Percentiles rank a stretch among this genome's conserved stretches.
Evolutionary conservation across 64 coral and sea anemone genomes (phyloP).

Genomic region (Stichodactyla helianthus): DNA sequence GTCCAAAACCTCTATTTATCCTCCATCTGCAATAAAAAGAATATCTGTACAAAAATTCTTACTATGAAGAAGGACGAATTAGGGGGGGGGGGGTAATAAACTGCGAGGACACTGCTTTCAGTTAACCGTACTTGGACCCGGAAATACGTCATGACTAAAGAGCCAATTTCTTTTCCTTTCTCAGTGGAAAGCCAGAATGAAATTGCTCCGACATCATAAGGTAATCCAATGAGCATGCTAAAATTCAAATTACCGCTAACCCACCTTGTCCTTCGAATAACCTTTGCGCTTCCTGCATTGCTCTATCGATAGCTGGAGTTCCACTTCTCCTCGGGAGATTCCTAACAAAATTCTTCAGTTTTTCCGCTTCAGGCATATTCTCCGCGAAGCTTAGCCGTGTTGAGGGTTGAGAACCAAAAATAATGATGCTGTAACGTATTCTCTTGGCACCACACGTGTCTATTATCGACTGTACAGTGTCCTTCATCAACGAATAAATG

Average conservation of each 20-base stretch:
- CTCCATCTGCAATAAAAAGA: too few species aligned
- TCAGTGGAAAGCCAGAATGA: too few species aligned
- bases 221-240: background rate
- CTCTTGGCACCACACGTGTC: slow-evolving; percentile 46
- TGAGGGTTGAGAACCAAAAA: slow-evolving; percentile 58
- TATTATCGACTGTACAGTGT: slow-evolving; percentile 43
- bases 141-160: too few species aligned
- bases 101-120: too few species aligned
- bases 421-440: slow-evolving; percentile 62
- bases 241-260: background rate
- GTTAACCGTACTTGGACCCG: too few species aligned
- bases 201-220: too few species aligned
- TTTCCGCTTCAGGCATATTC: background rate
- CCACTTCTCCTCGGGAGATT: slow-evolving; percentile 21
- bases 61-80: too few species aligned
- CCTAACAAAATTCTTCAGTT: slow-evolving; percentile 40
- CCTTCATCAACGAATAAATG: slow-evolving; percentile 59
- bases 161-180: too few species aligned
- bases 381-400: slow-evolving; percentile 36
- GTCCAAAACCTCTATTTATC: too few species aligned
- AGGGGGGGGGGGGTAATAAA: too few species aligned
- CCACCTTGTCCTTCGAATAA: slow-evolving; percentile 35
- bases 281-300: slow-evolving; percentile 35
- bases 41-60: too few species aligned
- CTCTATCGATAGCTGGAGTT: slow-evolving; percentile 49